Percentiles rank a stretch among this genome's conserved stretches.
Evolutionary conservation across 64 coral and sea anemone genomes (phyloP).

Genomic region (Stylophora pistillata): DNA sequence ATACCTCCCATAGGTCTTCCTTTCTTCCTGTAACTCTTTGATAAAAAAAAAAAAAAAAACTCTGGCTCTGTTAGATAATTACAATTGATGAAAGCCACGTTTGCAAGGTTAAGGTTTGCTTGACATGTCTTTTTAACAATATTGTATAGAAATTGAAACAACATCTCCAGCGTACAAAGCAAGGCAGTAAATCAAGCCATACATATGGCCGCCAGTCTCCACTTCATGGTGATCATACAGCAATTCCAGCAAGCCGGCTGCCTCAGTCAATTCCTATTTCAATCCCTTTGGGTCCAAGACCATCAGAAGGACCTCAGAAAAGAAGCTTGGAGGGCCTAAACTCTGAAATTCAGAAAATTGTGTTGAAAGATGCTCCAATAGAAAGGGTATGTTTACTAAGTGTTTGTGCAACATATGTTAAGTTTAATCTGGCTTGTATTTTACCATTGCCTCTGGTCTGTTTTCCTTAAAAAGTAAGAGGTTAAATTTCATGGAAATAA

Average conservation of each 20-base stretch:
- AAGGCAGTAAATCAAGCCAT: slow-evolving; percentile 76
- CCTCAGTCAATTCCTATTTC: slow-evolving; percentile 86
- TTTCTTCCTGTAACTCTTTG: too few species aligned
- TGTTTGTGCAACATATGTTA: not conserved
- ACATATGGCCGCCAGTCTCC: slow-evolving; percentile 87
- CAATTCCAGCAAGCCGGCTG: slow-evolving; percentile 51
- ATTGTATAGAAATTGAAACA: slow-evolving; percentile 82
- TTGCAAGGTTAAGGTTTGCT: too few species aligned
- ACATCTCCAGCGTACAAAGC: slow-evolving; percentile 76
- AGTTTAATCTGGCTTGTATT: too few species aligned
- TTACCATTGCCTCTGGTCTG: too few species aligned
- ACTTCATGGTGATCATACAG: slow-evolving; percentile 86
- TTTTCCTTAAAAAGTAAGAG: too few species aligned
- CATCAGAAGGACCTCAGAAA: slow-evolving; percentile 69
- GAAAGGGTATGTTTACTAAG: slow-evolving; percentile 67
- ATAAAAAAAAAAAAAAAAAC: too few species aligned
- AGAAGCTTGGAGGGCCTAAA: slow-evolving; percentile 84
- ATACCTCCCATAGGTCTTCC: too few species aligned
- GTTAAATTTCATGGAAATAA: too few species aligned
- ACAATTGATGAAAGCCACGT: too few species aligned
- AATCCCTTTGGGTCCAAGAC: slow-evolving; percentile 73
- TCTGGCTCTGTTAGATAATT: too few species aligned
- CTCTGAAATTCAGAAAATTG: slow-evolving; percentile 86
- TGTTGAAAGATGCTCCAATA: slow-evolving; percentile 47
- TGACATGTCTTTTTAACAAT: too few species aligned